phyloP scores from a whole-genome alignment of 2,797 vertebrate species.

The Poecilia picta region DNA sequence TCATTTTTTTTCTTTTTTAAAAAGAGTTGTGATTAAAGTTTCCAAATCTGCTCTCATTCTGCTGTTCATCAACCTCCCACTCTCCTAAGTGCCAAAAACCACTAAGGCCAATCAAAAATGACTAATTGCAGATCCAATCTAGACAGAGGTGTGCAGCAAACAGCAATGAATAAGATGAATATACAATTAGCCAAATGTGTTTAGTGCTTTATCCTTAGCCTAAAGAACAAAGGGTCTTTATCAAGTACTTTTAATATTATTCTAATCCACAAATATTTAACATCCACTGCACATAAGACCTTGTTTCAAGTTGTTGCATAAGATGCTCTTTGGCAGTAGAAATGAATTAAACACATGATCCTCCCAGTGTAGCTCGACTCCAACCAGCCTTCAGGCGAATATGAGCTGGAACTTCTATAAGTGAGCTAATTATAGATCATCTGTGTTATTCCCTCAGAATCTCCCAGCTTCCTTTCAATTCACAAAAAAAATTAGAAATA shows the following conservation, averaged over 20 bases:
- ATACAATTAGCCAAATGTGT: background rate
- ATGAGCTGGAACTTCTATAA: conserved; percentile 35
- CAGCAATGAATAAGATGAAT: background rate
- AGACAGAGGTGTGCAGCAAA: background rate
- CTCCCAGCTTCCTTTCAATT: conserved; percentile 49
- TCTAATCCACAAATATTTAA: conserved; percentile 3
- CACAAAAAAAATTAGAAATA: conserved; percentile 24
- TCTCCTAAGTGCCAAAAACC: conserved; percentile 8
- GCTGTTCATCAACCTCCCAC: conserved; percentile 4
- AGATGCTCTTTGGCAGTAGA: conserved; percentile 15
- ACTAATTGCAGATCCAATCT: background rate
- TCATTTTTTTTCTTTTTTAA: background rate
- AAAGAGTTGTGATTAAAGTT: conserved; percentile 5
- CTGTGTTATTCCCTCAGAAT: conserved; percentile 39
- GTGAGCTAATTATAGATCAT: conserved; percentile 61
- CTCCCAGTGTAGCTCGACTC: conserved; percentile 29
- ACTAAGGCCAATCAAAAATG: background rate
- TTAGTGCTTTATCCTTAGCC: background rate
- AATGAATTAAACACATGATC: conserved; percentile 39
- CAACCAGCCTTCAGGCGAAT: conserved; percentile 44
- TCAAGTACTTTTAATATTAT: background rate
- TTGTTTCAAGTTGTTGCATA: conserved; percentile 8
- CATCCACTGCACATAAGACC: background rate
- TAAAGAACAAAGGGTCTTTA: background rate
- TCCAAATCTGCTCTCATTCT: background rate